Conservation (phyloP, 2,888 invertebrate genomes). For the Andrena bucephala region DNA sequence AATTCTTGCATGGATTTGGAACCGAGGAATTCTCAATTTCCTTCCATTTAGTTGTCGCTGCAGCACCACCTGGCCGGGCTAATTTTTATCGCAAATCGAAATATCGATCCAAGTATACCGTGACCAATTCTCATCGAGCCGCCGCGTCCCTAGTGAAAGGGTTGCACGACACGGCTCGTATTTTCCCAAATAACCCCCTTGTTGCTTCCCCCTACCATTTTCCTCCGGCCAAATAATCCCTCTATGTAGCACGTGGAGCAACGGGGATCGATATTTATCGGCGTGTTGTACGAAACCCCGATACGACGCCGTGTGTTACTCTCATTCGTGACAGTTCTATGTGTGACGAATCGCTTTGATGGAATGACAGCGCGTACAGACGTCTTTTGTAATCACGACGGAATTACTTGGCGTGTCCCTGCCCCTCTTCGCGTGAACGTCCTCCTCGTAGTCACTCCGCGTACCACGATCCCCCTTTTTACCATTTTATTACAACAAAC, state of each 20-base stretch:
- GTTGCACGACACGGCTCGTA: constrained; percentile 70
- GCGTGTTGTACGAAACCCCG: constrained; percentile 42
- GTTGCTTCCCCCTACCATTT: constrained; percentile 10
- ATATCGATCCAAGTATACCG: constrained; percentile 76
- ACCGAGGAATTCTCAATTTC: neutral
- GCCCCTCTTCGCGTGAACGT: constrained; percentile 43
- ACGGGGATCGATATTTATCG: constrained; percentile 69
- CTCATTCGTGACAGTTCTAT: constrained; percentile 17
- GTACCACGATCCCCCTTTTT: constrained; percentile 9
- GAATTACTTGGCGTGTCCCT: constrained; percentile 53
- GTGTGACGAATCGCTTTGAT: constrained; percentile 65
- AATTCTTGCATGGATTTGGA: neutral
- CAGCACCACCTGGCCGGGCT: neutral
- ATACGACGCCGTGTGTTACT: constrained; percentile 29
- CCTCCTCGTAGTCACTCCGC: constrained; percentile 42
- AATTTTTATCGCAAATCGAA: constrained; percentile 69
- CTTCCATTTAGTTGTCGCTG: constrained; percentile 7
- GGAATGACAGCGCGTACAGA: constrained; percentile 37
- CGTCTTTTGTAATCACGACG: constrained; percentile 62
- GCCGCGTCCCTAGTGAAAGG: constrained; percentile 69
- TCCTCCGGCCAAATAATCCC: constrained; percentile 42
- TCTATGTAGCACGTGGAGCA: constrained; percentile 40
- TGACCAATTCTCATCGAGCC: constrained; percentile 76
- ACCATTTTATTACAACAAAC: constrained; percentile 51
- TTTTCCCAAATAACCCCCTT: constrained; percentile 61